A percentile compares a stretch with the other conserved stretches of the same genome.
phyloP scores from a whole-genome alignment of 2,797 vertebrate species.

The Megalops cyprinoides region DNA sequence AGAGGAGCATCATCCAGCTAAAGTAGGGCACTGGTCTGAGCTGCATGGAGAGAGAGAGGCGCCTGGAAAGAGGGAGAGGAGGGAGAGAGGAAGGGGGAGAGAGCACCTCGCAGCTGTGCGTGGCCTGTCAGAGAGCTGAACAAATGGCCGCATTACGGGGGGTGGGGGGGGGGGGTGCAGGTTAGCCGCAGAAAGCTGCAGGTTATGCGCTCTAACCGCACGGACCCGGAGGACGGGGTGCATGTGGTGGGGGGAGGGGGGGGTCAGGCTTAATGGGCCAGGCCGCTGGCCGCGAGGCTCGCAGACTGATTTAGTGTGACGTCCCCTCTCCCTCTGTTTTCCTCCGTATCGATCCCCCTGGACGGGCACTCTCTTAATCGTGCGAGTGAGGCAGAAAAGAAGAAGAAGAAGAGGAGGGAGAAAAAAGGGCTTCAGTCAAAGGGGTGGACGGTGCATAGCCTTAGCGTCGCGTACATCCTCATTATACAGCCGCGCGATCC shows the following conservation, averaged over 20 bases:
- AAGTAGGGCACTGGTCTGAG: slow-evolving; percentile 33
- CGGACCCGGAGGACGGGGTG: slow-evolving; percentile 20
- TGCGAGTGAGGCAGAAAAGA: slow-evolving; percentile 62
- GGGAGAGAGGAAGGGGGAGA: slow-evolving; percentile 40
- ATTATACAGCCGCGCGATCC: neutral
- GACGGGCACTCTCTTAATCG: slow-evolving; percentile 65
- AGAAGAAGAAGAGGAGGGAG: slow-evolving; percentile 36
- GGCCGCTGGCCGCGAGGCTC: slow-evolving; percentile 49
- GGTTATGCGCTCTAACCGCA: slow-evolving; percentile 47
- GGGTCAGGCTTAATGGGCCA: slow-evolving; percentile 58
- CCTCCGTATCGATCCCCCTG: slow-evolving; percentile 64
- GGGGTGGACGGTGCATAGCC: slow-evolving; percentile 2
- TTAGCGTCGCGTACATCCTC: neutral
- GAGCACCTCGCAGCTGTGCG: slow-evolving; percentile 50
- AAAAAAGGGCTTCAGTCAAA: slow-evolving; percentile 47
- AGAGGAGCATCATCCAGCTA: slow-evolving; percentile 11
- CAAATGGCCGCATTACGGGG: slow-evolving; percentile 47
- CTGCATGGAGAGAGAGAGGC: slow-evolving; percentile 14
- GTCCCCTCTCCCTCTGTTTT: slow-evolving; percentile 64
- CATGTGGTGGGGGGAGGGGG: slow-evolving; percentile 37
- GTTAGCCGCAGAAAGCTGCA: slow-evolving; percentile 44
- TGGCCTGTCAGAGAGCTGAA: slow-evolving; percentile 45
- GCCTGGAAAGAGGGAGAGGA: slow-evolving; percentile 24
- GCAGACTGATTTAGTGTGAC: slow-evolving; percentile 63
- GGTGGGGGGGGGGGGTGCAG: slow-evolving; percentile 9